Evolutionary conservation across 2,888 invertebrate genomes (phyloP).

Genomic region (Dendrolimus pini): DNA sequence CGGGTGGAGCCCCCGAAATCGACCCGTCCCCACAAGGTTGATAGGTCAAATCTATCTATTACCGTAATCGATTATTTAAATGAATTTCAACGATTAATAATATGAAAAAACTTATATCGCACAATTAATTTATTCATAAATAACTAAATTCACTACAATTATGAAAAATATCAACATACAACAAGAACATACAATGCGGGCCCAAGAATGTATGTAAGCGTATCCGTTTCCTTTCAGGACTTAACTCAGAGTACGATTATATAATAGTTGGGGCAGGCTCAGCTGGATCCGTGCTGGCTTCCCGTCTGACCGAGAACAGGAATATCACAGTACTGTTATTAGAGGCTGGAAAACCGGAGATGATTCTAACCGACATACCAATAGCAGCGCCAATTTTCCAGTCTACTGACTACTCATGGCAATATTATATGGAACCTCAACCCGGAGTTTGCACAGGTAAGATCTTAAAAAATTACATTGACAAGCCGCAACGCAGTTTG

Average conservation of each 20-base stretch:
- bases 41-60: no score
- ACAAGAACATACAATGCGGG: no score
- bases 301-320: slow-evolving; percentile 58
- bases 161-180: no score
- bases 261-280: slow-evolving; percentile 77
- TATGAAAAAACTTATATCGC: no score
- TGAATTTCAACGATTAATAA: no score
- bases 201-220: no score
- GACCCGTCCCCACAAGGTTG: no score
- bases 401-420: slow-evolving; percentile 81
- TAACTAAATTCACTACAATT: no score
- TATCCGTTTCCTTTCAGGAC: slow-evolving; percentile 28
- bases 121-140: no score
- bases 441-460: slow-evolving; percentile 76
- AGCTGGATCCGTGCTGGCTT: slow-evolving; percentile 72
- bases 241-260: slow-evolving; percentile 68
- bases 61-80: no score
- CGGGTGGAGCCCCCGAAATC: no score
- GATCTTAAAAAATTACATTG: not conserved
- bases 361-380: slow-evolving; percentile 74
- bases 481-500: no score
- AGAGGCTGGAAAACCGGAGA: slow-evolving; percentile 61
- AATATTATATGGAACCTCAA: slow-evolving; percentile 81
- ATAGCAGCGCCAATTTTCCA: slow-evolving; percentile 75
- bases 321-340: slow-evolving; percentile 53